Evolutionary conservation across 2,113 vertebrate genomes (phyloP), one percentile per base, ranked within the genome.

Genomic region (Calypte anna): DNA sequence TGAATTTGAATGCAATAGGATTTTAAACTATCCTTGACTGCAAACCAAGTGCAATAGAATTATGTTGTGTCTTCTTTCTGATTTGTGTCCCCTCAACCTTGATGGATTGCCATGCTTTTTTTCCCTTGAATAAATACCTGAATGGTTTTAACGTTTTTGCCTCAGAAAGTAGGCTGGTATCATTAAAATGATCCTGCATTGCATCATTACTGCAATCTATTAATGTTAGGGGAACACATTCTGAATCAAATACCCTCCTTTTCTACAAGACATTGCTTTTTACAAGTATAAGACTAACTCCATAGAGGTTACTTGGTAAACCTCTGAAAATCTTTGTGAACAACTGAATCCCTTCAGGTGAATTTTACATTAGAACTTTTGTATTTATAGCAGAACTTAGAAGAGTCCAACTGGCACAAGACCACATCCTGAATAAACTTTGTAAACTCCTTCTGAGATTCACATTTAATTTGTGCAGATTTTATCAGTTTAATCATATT

Each of bases 141-240:
- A 96, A 79, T 86, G 51, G 38, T 73, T 91, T 38, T 94, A 95
- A 97, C 96, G 96, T 96, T 96, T 90, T 97, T 94, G 72, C 80
- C 91, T 86, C 22, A n/a, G 76, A 97, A 97, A 96, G 84, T 66
- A 93, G 58, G 63, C 76, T 88, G 90, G 12, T 57, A 82, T 84
- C 27, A 88, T 87, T 94, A 93, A 96, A 96, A 62, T 87, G 8
- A 72, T 88, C n/a, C 63, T 57, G 76, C 86, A 90, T 80, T 91
- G 86, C 58, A 93, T 44, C 87, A 89, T 96, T 93, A 89, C 30
- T 81, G 84, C 93, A 96, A 96, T 93, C 33, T 86, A 90, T 68
- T 96, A 96, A 93, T 81, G 93, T 38, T 51, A 93, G 59, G 46
- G 92, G 88, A 96, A 88, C 12, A 20, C 31, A 89, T 94, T 96